These are phyloP conservation scores for Aleiodes testaceus DNA, from an alignment of 2,888 invertebrate genomes.

Conservation along the genomic window DNA sequence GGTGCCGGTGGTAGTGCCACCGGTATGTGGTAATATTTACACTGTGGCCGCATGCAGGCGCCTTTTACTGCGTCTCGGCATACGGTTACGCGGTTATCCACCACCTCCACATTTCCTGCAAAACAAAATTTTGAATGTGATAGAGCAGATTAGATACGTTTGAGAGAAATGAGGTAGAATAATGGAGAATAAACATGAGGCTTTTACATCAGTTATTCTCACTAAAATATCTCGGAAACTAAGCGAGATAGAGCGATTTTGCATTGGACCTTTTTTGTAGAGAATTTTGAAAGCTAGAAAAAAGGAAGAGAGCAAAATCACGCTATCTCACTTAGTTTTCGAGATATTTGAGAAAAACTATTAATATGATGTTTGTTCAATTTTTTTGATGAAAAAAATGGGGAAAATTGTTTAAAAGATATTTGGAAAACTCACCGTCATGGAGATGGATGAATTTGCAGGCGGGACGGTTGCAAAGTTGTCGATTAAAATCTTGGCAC, in stretches of 20 bases:
- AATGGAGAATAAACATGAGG: no score
- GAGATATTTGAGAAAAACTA: no score
- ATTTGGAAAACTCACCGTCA: constrained; percentile 83
- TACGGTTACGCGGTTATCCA: constrained; percentile 95
- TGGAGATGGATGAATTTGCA: constrained; percentile 99
- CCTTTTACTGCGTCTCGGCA: constrained; percentile 97
- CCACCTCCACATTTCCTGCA: constrained; percentile 95
- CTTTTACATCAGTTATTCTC: no score
- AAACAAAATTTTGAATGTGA: constrained; percentile 56
- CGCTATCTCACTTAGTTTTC: no score
- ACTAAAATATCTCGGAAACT: no score
- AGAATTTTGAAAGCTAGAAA: no score
- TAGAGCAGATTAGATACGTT: neutral
- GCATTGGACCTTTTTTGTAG: no score
- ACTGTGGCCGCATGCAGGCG: constrained; percentile 92
- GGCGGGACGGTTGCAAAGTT: constrained; percentile 96
- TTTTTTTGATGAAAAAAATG: no score
- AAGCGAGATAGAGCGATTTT: no score
- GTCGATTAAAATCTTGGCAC: constrained; percentile 99
- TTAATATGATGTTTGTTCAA: no score
- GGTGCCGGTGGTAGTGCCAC: constrained; percentile 90
- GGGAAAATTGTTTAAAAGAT: neutral
- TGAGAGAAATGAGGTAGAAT: no score
- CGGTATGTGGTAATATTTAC: constrained; percentile 98
- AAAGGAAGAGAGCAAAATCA: no score